These are phyloP conservation scores for Onthophagus sagittarius DNA, from an alignment of 2,888 invertebrate genomes.

Conservation along the genomic window DNA sequence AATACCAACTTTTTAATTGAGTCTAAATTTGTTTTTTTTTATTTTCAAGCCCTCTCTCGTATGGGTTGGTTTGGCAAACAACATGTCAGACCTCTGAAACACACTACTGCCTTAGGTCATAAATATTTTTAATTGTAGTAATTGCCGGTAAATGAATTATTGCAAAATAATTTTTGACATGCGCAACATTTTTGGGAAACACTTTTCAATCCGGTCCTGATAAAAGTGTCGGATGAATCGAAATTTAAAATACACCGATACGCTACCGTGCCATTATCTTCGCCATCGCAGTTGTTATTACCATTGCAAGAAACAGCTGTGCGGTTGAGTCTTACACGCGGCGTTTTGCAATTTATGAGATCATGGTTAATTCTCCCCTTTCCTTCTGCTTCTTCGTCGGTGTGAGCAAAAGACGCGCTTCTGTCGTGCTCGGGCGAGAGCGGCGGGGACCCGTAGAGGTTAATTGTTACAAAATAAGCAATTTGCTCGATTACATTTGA, in stretches of 20 bases:
- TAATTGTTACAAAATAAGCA: slow-evolving; percentile 22
- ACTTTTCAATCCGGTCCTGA: not conserved
- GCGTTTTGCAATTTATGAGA: slow-evolving; percentile 26
- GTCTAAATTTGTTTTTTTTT: not conserved
- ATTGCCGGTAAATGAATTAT: no score
- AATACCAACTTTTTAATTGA: not conserved
- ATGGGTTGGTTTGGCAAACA: not conserved
- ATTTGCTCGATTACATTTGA: slow-evolving; percentile 16
- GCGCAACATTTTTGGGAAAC: not conserved
- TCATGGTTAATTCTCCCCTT: slow-evolving; percentile 22
- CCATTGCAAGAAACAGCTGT: slow-evolving; percentile 8
- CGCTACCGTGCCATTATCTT: not conserved
- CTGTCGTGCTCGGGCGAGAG: not conserved
- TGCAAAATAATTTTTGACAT: no score
- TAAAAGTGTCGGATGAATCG: not conserved
- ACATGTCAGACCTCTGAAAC: not conserved
- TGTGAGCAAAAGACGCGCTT: not conserved
- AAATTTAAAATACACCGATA: not conserved
- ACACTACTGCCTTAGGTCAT: not conserved
- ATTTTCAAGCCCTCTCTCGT: not conserved
- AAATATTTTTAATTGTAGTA: no score
- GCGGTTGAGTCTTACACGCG: slow-evolving; percentile 10
- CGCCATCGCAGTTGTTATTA: not conserved
- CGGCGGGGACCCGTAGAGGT: slow-evolving; percentile 7
- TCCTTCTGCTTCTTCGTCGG: not conserved